phyloP scores from a whole-genome alignment of 37 sponge, comb jelly and placozoan genomes.

The Crambe crambe region DNA sequence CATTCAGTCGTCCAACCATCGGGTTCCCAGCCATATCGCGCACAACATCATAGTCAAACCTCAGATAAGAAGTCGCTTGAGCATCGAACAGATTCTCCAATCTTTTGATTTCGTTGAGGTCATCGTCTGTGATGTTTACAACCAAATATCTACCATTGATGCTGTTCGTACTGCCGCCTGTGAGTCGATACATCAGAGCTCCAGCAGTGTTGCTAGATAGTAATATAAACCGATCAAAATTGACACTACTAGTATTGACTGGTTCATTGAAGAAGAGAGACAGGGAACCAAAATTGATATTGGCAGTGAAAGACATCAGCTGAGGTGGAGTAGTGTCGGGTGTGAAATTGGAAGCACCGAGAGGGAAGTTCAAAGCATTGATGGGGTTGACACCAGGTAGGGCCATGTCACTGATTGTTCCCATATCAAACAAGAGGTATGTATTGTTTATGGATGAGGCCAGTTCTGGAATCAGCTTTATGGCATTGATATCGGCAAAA shows the following conservation, averaged over 20 bases:
- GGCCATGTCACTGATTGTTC: conserved; percentile 31
- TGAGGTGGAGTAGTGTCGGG: conserved; percentile 76
- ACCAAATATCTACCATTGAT: conserved; percentile 56
- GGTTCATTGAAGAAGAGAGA: conserved; percentile 84
- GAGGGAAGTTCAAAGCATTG: background rate
- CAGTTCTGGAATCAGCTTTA: conserved; percentile 71
- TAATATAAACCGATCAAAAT: conserved; percentile 46
- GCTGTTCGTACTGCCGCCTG: conserved; percentile 63
- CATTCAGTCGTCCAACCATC: conserved; percentile 15
- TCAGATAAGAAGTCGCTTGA: conserved; percentile 43
- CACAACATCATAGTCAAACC: conserved; percentile 50
- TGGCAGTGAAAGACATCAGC: conserved; percentile 43
- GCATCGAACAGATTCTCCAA: conserved; percentile 59
- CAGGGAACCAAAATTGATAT: conserved; percentile 63
- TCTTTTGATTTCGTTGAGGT: conserved; percentile 85
- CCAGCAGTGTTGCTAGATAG: conserved; percentile 7
- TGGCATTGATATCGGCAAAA: conserved; percentile 47
- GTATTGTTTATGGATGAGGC: conserved; percentile 63
- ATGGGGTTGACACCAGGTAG: background rate
- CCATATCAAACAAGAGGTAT: conserved; percentile 65
- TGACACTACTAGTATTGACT: conserved; percentile 58
- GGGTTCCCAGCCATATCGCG: conserved; percentile 76
- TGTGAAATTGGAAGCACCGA: conserved; percentile 41
- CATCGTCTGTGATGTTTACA: conserved; percentile 51
- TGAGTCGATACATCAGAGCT: conserved; percentile 41